These are phyloP conservation scores for Cricetomys ansorgei DNA, from an alignment of 2,113 vertebrate species.

Conservation along the genomic window DNA sequence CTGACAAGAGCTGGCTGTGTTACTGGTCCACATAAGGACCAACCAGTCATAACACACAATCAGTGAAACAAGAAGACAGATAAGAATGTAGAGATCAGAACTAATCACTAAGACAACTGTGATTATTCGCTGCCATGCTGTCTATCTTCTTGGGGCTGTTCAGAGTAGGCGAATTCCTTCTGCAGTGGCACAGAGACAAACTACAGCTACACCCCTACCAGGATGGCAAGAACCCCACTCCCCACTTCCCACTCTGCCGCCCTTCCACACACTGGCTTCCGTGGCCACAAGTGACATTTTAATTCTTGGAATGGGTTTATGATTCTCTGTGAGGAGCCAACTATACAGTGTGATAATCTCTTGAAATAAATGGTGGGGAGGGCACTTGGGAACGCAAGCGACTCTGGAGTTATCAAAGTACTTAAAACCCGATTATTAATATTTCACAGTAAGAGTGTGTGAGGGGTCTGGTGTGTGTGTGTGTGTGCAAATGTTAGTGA, in stretches of 20 bases:
- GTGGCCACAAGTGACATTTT: background rate
- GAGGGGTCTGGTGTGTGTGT: background rate
- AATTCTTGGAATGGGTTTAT: constrained; percentile 54
- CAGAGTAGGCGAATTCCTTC: background rate
- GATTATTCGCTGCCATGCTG: background rate
- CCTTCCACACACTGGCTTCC: background rate
- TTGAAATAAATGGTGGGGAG: constrained; percentile 20
- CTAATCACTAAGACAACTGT: background rate
- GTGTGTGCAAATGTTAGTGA: background rate
- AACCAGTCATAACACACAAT: background rate
- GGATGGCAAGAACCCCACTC: constrained; percentile 17
- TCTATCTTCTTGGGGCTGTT: background rate
- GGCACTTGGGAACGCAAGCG: background rate
- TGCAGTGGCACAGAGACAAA: constrained; percentile 7
- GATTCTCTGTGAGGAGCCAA: constrained; percentile 42
- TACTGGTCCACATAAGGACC: no score
- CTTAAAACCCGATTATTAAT: background rate
- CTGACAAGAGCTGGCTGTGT: background rate
- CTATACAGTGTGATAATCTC: constrained; percentile 26
- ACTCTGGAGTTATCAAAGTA: constrained; percentile 2
- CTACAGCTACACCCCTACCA: background rate
- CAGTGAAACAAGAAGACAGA: background rate
- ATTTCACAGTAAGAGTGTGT: constrained; percentile 3
- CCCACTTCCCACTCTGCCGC: constrained; percentile 26
- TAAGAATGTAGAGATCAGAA: background rate